phyloP scores from a whole-genome alignment of 2,797 vertebrate species.

The Paramormyrops hopkinsi region DNA sequence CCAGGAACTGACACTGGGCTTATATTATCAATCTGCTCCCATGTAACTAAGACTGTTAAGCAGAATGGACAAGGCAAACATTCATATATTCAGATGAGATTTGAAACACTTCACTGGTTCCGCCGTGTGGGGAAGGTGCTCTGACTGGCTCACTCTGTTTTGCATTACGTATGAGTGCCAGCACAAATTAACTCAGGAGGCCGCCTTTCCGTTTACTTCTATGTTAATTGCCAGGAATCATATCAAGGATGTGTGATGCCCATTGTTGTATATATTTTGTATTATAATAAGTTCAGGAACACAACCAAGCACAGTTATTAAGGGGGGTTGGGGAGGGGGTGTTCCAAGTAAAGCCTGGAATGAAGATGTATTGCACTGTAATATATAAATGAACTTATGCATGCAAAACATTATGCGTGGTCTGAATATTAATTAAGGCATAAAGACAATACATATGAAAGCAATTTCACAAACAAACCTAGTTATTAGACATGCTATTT shows the following conservation, averaged over 20 bases:
- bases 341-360: background rate
- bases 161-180: constrained; percentile 55
- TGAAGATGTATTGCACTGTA: constrained; percentile 27
- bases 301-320: constrained; percentile 17
- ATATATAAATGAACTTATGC: constrained; percentile 18
- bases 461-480: constrained; percentile 7
- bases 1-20: constrained; percentile 36
- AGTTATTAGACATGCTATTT: background rate
- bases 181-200: constrained; percentile 47
- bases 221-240: constrained; percentile 45
- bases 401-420: constrained; percentile 5
- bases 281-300: constrained; percentile 29
- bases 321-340: background rate
- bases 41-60: constrained; percentile 41
- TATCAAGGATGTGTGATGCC: constrained; percentile 29
- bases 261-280: constrained; percentile 20
- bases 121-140: constrained; percentile 39
- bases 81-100: constrained; percentile 61
- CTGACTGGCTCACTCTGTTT: constrained; percentile 47
- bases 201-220: constrained; percentile 34
- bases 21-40: constrained; percentile 42
- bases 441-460: constrained; percentile 16
- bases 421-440: constrained; percentile 10
- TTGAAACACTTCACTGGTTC: constrained; percentile 49
- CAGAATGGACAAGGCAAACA: constrained; percentile 52